Base-by-base conservation (phyloP, 1,140 invertebrate genomes). In the Drosophila nigrodunni region DNA sequence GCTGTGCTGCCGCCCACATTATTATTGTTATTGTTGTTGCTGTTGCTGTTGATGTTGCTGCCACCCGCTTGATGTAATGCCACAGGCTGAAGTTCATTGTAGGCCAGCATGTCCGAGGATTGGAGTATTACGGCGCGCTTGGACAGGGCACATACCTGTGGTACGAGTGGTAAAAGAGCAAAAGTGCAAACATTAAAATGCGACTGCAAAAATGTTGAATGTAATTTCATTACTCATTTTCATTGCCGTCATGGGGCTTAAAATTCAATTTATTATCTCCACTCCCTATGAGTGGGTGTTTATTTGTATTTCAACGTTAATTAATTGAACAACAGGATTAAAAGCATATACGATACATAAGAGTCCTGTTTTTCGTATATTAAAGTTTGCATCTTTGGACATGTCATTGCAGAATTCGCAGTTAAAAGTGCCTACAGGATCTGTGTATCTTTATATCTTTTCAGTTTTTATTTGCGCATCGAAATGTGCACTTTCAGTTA, bases 131-230 rank as follows among this genome's bases (percentile, higher is more conserved):
- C 82, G 52, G 88, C 95, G 80, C 95, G 93, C 67, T 94, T 95
- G 15, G 95, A 95, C 60, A 97, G 91, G 3, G 96, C 96, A 93
- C 96, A 97, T 52, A 97, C 95, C 93, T 92, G 77, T 50, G 60
- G 85, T 87, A 41, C 8, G 11, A 15, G 7, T n/a, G n/a, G n/a
- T 30, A 13, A 30, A 10, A 66, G 77, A 52, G 50, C 65, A 74
- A 67, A 15, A 46, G 57, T 25, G 44, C 57, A 74, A 68, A 57
- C 52, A 74, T 66, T 55, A 78, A 68, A 77, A 59, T 77, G 52
- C 25, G 43, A 41, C 18, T 43, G 50, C 55, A 52, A 74, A 64
- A 61, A 69, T 77, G 57, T 71, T 79, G 34, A 64, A 74, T 61
- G 60, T 62, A 61, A 52, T 88, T 80, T 62, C 57, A 87, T 75